Evolutionary conservation across 2,888 invertebrate species (phyloP), one percentile per base, ranked within the genome.

Genomic region (Platycnemis pennipes): DNA sequence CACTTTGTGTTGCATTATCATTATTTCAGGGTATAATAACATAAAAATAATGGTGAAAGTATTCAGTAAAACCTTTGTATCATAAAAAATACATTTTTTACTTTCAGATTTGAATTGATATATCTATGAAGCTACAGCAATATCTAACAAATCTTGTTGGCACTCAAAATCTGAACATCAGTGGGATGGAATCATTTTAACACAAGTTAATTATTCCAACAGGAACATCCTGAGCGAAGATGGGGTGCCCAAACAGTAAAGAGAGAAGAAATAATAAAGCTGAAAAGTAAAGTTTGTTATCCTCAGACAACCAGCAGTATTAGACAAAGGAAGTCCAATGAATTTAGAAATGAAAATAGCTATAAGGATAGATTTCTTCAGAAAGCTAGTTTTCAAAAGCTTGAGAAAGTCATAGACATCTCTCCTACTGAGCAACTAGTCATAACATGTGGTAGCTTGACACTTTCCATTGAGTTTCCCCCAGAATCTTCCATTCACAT

Each of bases 401-500:
- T 91, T 63, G 56, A 91, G 63, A 63, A 26, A 26, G 45, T 69
- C 16, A 85, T 86, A 22, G 87, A 88, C 11, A 86, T 45, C 31
- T 49, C 46, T 77, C 56, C 95, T 89, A 95, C 96, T 16, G 96
- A 96, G 94, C 96, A 96, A 95, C 95, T 96, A 94, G 95, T 96
- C 46, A 95, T 96, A 88, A 96, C 95, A n/a, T 95, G 96, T 69
- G 96, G 96, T 22, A 96, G 95, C 94, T 95, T 96, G 94, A 96
- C 96, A 91, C 95, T 96, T 22, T 95, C 96, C 0, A 96, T 96
- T 26, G 96, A 96, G 95, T 96, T 96, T 95, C 96, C 96, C 22
- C 95, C 96, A 0, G 96, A 96, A 95, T 96, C 96, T 11, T 95
- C 95, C 16, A 96, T 97, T 0, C 96, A 96, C 94, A 95, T 96